phyloP scores from a whole-genome alignment of 2,888 invertebrate genomes.

The Diarsia mendica region DNA sequence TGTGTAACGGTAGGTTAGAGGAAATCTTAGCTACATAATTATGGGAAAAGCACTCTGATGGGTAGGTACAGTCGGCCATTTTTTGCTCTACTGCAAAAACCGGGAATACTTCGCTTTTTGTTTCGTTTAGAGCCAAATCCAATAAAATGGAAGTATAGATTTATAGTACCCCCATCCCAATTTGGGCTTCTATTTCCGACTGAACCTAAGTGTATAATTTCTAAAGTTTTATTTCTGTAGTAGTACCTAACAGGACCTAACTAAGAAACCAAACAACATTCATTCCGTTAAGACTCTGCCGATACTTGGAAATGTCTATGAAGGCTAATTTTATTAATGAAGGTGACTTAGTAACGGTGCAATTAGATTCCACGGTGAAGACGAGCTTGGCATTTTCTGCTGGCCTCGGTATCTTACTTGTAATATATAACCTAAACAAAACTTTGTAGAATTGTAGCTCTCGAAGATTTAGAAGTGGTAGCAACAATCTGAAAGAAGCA shows the following conservation, averaged over 20 bases:
- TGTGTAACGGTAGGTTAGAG: not conserved
- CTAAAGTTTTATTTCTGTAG: not conserved
- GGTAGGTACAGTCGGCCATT: not conserved
- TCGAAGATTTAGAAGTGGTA: not conserved
- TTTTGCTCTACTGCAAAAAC: not conserved
- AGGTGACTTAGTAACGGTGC: not conserved
- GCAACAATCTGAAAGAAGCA: conserved; percentile 3
- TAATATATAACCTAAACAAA: not conserved
- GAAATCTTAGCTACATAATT: not conserved
- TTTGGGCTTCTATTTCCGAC: not conserved
- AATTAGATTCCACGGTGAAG: conserved; percentile 10
- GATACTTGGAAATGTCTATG: not conserved
- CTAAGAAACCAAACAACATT: not conserved
- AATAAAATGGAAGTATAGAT: not conserved
- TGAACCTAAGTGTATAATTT: not conserved
- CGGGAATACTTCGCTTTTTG: no score
- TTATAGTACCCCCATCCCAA: not conserved
- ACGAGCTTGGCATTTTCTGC: not conserved
- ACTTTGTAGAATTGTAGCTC: not conserved
- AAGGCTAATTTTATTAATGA: no score
- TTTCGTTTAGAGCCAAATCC: not conserved
- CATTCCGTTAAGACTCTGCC: not conserved
- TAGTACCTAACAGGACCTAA: not conserved
- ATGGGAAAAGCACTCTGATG: not conserved
- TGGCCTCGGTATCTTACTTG: not conserved